phyloP scores from a whole-genome alignment of 2,797 vertebrate genomes.

The Dermochelys coriacea region DNA sequence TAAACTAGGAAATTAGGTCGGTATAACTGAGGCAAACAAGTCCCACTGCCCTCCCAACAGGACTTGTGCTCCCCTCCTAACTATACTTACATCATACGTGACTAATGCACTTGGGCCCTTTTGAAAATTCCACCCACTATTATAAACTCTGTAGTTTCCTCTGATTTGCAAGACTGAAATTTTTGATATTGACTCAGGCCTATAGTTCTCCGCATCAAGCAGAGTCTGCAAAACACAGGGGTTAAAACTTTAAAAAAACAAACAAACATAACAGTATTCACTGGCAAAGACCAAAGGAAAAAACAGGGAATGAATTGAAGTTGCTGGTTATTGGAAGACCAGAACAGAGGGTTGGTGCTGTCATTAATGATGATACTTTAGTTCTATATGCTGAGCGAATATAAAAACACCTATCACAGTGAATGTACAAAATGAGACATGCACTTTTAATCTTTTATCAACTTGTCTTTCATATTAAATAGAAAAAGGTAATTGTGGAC shows the following conservation, averaged over 20 bases:
- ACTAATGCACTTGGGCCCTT: neutral
- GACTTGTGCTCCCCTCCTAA: neutral
- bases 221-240: neutral
- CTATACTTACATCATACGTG: no score
- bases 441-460: no score
- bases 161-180: no score
- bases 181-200: no score
- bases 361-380: constrained; percentile 64
- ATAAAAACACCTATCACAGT: constrained; percentile 58
- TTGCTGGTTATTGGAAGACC: constrained; percentile 48
- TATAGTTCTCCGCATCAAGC: no score
- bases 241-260: neutral
- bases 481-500: no score
- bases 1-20: no score
- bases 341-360: constrained; percentile 13
- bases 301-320: constrained; percentile 64
- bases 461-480: no score
- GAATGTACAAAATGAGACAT: constrained; percentile 59
- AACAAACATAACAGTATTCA: neutral
- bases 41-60: neutral
- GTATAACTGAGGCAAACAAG: no score
- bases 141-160: neutral
- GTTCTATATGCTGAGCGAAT: constrained; percentile 30
- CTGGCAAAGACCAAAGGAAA: constrained; percentile 8
- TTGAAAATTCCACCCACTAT: neutral